Percentiles rank a stretch among this genome's conserved stretches.
Conservation (phyloP, 2,797 vertebrate species). For the Ataeniobius toweri region DNA sequence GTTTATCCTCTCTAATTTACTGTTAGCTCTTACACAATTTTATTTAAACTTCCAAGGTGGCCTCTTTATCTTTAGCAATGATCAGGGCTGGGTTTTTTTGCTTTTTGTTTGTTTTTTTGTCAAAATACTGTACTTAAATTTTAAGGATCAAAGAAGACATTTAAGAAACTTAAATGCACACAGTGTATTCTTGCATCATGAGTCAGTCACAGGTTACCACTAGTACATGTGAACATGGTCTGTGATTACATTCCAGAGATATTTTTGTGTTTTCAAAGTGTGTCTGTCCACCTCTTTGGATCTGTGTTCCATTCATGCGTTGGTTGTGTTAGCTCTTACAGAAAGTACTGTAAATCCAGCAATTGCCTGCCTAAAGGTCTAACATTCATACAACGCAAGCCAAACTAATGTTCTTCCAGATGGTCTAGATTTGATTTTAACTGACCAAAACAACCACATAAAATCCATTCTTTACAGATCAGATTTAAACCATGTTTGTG, state of each 20-base stretch:
- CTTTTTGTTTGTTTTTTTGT: slow-evolving; percentile 12
- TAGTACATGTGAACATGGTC: slow-evolving; percentile 33
- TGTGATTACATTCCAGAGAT: slow-evolving; percentile 62
- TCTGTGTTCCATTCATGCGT: slow-evolving; percentile 23
- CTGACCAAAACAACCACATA: slow-evolving; percentile 26
- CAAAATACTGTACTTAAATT: slow-evolving; percentile 15
- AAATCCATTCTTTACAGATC: slow-evolving; percentile 41
- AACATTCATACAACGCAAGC: background rate
- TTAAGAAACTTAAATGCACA: background rate
- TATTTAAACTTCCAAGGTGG: slow-evolving; percentile 78
- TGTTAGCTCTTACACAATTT: slow-evolving; percentile 53
- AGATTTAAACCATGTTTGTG: slow-evolving; percentile 46
- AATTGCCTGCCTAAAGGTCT: slow-evolving; percentile 15
- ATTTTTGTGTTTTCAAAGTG: slow-evolving; percentile 27
- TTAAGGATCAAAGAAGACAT: slow-evolving; percentile 1
- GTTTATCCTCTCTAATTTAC: slow-evolving; percentile 54
- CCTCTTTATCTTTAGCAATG: slow-evolving; percentile 64
- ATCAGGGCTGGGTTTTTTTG: slow-evolving; percentile 44
- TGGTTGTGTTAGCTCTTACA: slow-evolving; percentile 15
- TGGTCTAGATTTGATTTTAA: slow-evolving; percentile 33
- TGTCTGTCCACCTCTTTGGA: slow-evolving; percentile 28
- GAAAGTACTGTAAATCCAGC: slow-evolving; percentile 18
- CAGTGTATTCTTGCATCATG: slow-evolving; percentile 8
- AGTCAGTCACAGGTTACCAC: slow-evolving; percentile 24
- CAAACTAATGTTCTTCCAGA: slow-evolving; percentile 9